Percentiles rank a stretch among this genome's conserved stretches.
Conservation (phyloP, 2,888 invertebrate genomes). For the Lysandra bellargus region DNA sequence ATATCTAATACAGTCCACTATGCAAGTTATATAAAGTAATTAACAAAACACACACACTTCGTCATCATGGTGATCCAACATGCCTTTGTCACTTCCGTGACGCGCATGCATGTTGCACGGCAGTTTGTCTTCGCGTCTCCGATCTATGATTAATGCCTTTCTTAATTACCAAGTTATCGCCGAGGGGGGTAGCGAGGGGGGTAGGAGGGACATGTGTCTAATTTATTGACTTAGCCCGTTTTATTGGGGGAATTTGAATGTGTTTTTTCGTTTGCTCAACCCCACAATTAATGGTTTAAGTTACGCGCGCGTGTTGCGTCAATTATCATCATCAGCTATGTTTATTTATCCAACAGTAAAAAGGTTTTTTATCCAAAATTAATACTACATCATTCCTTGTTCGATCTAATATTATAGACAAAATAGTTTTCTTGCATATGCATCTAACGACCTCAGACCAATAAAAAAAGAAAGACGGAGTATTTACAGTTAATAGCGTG, state of each 20-base stretch:
- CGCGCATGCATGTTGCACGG: constrained; percentile 61
- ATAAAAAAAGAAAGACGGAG: too few relatives aligned
- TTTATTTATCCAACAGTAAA: background rate
- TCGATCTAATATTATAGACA: too few relatives aligned
- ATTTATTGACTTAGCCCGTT: constrained; percentile 71
- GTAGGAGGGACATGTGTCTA: constrained; percentile 71
- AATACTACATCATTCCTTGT: too few relatives aligned
- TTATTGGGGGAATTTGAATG: constrained; percentile 51
- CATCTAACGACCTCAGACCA: too few relatives aligned
- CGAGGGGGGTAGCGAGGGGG: constrained; percentile 46
- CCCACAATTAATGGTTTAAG: constrained; percentile 22
- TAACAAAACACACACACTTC: too few relatives aligned
- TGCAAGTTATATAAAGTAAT: too few relatives aligned
- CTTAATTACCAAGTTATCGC: constrained; percentile 78
- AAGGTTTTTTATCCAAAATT: too few relatives aligned
- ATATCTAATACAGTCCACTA: too few relatives aligned
- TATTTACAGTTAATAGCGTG: too few relatives aligned
- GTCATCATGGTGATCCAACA: too few relatives aligned
- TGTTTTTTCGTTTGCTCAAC: constrained; percentile 41
- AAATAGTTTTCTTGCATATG: too few relatives aligned
- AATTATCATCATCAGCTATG: background rate
- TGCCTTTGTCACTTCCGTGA: background rate
- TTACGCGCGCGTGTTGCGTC: constrained; percentile 25
- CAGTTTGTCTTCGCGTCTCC: constrained; percentile 70
- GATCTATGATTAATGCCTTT: constrained; percentile 76